Base-by-base conservation (phyloP, 2,797 vertebrate genomes). In the Pygocentrus nattereri region DNA sequence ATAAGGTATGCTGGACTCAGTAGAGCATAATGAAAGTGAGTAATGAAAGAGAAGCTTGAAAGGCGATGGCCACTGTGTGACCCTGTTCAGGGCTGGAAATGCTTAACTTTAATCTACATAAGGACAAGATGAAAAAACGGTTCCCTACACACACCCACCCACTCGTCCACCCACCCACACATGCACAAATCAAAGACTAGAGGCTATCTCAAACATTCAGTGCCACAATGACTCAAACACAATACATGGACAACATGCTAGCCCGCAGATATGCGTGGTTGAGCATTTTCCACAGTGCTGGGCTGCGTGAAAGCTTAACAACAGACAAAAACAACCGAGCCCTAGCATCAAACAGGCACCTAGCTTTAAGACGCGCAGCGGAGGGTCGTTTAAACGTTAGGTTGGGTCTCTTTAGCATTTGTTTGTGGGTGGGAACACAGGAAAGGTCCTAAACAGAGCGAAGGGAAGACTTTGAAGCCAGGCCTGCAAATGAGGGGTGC, bases 381-480 rank as follows among this genome's bases (percentile, higher is more conserved):
- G 82, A 87, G 86, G 86, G 89, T 88, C 88, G 83, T 78, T 82
- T 68, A 64, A 49, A 89, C 88, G 86, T 78, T 85, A 85, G 74
- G 62, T 30, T 70, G 80, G 78, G 81, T 38, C 86, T 89, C 85
- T 91, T 90, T 82, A 87, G 76, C 87, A 84, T 88, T 85, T 80
- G 85, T 88, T 87, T 87, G 88, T 23, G 27, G 76, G 84, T 75
- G 74, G 69, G 84, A 88, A 86, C 86, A 67, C 38, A 70, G 49
- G 49, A 82, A 74, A 70, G 69, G 83, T 82, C n/a, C 69, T 41
- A 59, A 79, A 85, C 79, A 73, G 86, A 89, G 83, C 52, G 8
- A 73, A 82, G 79, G 72, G 13, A 30, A 27, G 79, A 87, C 88
- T 90, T 90, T 90, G 89, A 88, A 88, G 88, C 87, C 81, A 80